Percentiles rank a stretch among this genome's conserved stretches.
These are phyloP conservation scores for Umimayanthus chanpuru DNA, from an alignment of 92 coral and sea anemone genomes.

Conservation along the genomic window DNA sequence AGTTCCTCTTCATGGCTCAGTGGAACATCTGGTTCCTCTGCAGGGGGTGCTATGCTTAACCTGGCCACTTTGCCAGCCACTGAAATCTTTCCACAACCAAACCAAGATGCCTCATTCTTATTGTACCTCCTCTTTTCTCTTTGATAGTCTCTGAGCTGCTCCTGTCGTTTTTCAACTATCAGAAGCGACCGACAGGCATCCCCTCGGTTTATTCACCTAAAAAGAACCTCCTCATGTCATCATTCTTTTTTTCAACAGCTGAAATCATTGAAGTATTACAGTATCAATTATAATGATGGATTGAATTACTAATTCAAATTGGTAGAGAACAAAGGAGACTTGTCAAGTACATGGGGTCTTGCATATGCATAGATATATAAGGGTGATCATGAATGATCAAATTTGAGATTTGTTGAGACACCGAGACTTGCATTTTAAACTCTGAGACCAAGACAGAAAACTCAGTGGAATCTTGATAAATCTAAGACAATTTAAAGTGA, in stretches of 20 bases:
- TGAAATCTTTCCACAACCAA: background rate
- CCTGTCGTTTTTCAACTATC: slow-evolving; percentile 11
- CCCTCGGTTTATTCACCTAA: slow-evolving; percentile 3
- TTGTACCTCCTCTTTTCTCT: slow-evolving; percentile 1
- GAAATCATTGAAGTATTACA: background rate
- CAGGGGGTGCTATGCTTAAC: slow-evolving; percentile 11
- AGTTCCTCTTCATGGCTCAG: slow-evolving; percentile 7
- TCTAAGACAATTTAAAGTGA: background rate
- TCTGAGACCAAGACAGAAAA: no score
- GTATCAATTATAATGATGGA: background rate
- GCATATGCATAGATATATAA: background rate
- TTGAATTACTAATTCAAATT: background rate
- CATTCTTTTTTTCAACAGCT: slow-evolving; percentile 25
- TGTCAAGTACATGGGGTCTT: background rate
- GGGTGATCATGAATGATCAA: background rate
- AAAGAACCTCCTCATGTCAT: slow-evolving; percentile 10
- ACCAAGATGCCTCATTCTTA: background rate
- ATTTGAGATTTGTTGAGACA: background rate
- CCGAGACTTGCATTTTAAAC: no score
- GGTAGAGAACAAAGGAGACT: background rate
- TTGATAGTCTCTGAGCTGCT: background rate
- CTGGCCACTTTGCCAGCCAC: slow-evolving; percentile 18
- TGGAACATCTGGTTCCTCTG: background rate
- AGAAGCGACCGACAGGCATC: background rate
- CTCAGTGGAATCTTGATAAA: no score